Evolutionary conservation across 37 sponge, comb jelly and placozoan genomes (phyloP).

Genomic region (Chondrosia reniformis): DNA sequence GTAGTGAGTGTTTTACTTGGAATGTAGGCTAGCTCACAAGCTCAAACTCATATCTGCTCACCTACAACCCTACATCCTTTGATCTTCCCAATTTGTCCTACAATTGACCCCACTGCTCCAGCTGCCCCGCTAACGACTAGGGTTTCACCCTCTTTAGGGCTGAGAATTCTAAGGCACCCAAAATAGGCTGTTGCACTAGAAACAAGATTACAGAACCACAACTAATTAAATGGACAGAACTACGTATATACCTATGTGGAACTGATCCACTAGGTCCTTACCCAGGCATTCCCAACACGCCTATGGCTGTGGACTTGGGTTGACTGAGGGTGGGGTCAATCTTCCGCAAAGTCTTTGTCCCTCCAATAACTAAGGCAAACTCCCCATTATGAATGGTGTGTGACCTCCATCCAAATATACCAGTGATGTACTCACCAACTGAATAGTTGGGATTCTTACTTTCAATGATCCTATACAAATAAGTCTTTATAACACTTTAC

Average conservation of each 20-base stretch:
- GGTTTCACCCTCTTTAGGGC: slow-evolving; percentile 80
- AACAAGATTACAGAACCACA: not conserved
- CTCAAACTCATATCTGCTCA: not conserved
- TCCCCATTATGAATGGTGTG: slow-evolving; percentile 30
- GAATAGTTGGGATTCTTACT: slow-evolving; percentile 54
- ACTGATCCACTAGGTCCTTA: slow-evolving; percentile 19
- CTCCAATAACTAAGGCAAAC: too few species aligned
- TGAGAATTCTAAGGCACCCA: slow-evolving; percentile 67
- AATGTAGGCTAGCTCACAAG: too few species aligned
- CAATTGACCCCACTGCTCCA: slow-evolving; percentile 87
- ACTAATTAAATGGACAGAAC: not conserved
- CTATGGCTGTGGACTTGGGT: slow-evolving; percentile 57
- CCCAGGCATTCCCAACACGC: slow-evolving; percentile 93
- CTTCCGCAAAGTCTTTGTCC: not conserved
- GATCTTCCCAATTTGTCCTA: slow-evolving; percentile 75
- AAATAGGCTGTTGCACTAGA: slow-evolving; percentile 76
- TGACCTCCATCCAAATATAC: slow-evolving; percentile 62
- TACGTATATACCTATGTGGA: not conserved
- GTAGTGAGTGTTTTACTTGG: too few species aligned
- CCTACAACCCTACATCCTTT: slow-evolving; percentile 85
- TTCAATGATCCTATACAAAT: slow-evolving; percentile 73
- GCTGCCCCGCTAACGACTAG: slow-evolving; percentile 84
- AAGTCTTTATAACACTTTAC: too few species aligned
- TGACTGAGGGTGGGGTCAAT: slow-evolving; percentile 28
- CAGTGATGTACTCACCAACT: slow-evolving; percentile 64